Evolutionary conservation across 2,797 vertebrate genomes (phyloP).

Genomic region (Poliocrania exsul): DNA sequence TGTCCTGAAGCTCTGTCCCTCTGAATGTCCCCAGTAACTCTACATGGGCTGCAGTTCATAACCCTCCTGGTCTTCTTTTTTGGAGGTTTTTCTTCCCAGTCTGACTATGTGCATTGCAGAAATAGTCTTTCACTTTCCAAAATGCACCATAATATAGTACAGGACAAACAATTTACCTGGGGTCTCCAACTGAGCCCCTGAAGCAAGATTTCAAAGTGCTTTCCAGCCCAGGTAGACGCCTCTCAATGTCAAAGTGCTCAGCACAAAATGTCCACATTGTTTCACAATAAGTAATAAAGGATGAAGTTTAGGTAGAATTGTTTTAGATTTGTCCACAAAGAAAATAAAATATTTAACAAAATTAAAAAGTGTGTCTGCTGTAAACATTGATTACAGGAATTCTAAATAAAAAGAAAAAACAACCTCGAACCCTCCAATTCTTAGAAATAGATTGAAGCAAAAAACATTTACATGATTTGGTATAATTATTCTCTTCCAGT

Average conservation of each 20-base stretch:
- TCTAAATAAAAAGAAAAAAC: neutral
- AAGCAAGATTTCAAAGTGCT: neutral
- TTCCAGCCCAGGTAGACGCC: neutral
- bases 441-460: neutral
- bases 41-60: neutral
- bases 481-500: neutral
- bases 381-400: neutral
- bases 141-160: neutral
- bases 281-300: neutral
- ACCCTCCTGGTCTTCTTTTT: neutral
- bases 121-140: neutral
- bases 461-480: neutral
- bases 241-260: neutral
- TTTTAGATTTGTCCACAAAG: neutral
- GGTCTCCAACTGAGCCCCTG: neutral
- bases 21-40: neutral
- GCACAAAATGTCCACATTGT: neutral
- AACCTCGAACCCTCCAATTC: neutral
- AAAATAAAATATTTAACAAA: neutral
- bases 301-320: neutral
- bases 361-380: neutral
- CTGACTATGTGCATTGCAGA: neutral
- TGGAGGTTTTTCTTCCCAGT: neutral
- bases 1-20: neutral
- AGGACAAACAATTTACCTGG: neutral